Percentiles rank a stretch among this genome's conserved stretches.
Conservation (phyloP, 2,113 vertebrate species). For the Speoplatyrhinus poulsoni region DNA sequence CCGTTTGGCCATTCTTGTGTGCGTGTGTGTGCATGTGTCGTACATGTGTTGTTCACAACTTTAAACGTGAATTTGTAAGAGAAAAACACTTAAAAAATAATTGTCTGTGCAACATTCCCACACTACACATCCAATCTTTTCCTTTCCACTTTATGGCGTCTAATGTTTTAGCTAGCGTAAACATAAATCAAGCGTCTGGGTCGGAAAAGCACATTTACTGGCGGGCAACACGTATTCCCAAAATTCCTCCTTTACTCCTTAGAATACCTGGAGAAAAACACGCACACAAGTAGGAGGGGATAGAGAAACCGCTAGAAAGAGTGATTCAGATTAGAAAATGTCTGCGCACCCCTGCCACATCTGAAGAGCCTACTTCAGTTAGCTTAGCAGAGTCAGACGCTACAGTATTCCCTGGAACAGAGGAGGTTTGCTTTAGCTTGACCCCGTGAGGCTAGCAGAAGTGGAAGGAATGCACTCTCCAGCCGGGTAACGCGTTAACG, state of each 20-base stretch:
- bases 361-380: constrained; percentile 34
- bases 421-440: constrained; percentile 62
- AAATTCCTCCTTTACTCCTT: constrained; percentile 20
- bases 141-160: constrained; percentile 13
- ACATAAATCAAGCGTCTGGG: constrained; percentile 59
- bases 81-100: background rate
- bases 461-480: constrained; percentile 76
- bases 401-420: background rate
- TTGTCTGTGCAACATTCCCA: constrained; percentile 1
- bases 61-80: background rate
- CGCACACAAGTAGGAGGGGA: constrained; percentile 23
- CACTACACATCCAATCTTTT: constrained; percentile 43
- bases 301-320: constrained; percentile 58
- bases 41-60: background rate
- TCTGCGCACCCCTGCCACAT: constrained; percentile 20
- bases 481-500: constrained; percentile 75
- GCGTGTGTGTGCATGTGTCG: background rate
- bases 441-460: constrained; percentile 70
- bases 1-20: constrained; percentile 9
- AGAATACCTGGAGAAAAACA: constrained; percentile 50
- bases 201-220: constrained; percentile 64
- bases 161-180: constrained; percentile 60
- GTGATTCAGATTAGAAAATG: constrained; percentile 64
- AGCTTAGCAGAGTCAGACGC: constrained; percentile 46
- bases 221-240: constrained; percentile 63